phyloP scores from a whole-genome alignment of 2,797 vertebrate species.

The Apogon talboti region DNA sequence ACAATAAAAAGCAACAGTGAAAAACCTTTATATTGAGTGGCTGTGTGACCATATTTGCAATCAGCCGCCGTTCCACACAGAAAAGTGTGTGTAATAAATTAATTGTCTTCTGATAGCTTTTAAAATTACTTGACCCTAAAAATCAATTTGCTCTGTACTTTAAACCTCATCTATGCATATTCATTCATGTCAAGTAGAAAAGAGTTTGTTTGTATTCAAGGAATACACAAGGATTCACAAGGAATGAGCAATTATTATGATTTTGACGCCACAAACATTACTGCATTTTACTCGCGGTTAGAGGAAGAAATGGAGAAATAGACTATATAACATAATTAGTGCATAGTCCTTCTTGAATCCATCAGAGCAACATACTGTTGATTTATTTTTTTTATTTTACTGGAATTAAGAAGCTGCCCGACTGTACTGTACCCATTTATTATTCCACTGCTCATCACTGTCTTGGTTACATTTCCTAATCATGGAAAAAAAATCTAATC shows the following conservation, averaged over 20 bases:
- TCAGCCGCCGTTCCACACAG: not conserved
- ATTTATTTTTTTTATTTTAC: no score
- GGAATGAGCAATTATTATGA: not conserved
- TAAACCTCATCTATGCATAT: slow-evolving; percentile 1
- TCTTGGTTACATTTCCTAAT: slow-evolving; percentile 17
- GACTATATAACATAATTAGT: no score
- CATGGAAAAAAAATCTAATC: slow-evolving; percentile 18
- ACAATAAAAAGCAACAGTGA: not conserved
- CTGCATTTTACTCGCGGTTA: no score
- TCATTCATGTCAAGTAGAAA: not conserved
- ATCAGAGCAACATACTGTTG: no score
- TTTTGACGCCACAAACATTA: not conserved
- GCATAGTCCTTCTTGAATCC: no score
- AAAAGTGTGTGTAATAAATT: slow-evolving; percentile 10
- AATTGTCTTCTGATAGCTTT: not conserved
- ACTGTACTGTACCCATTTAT: not conserved
- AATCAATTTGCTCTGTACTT: not conserved
- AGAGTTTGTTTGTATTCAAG: not conserved
- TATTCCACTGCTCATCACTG: not conserved
- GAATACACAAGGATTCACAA: not conserved
- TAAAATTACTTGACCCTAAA: slow-evolving; percentile 9
- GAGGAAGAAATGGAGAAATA: no score
- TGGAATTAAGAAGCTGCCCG: no score
- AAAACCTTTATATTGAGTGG: not conserved
- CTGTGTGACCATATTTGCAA: not conserved